phyloP scores from a whole-genome alignment of 1,140 invertebrate genomes.

The Drosophila busckii region DNA sequence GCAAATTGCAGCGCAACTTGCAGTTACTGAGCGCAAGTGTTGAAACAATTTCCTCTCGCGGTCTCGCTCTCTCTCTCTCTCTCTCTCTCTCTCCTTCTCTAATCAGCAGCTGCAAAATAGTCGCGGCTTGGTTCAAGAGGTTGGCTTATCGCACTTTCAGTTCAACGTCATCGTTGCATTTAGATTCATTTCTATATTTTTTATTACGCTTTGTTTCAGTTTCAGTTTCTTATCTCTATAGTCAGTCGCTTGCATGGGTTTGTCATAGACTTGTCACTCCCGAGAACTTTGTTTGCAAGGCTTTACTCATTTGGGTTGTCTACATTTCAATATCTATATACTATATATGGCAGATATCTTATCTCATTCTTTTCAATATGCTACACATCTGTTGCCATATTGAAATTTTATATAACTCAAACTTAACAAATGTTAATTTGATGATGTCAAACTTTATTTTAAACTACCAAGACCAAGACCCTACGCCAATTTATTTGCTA shows the following conservation, averaged over 20 bases:
- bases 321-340: slow-evolving; percentile 6
- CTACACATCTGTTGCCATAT: no score
- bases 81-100: background rate
- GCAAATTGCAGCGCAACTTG: slow-evolving; percentile 38
- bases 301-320: slow-evolving; percentile 13
- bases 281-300: slow-evolving; percentile 4
- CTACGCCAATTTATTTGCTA: no score
- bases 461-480: slow-evolving; percentile 17
- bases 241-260: background rate
- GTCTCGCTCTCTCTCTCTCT: background rate
- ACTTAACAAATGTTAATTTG: slow-evolving; percentile 57
- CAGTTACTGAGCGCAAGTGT: background rate
- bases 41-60: background rate
- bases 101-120: background rate
- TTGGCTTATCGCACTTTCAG: background rate
- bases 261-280: slow-evolving; percentile 11
- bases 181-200: background rate
- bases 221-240: slow-evolving; percentile 1
- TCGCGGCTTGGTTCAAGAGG: background rate
- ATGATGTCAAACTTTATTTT: slow-evolving; percentile 29
- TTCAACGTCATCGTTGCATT: background rate
- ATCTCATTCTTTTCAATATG: background rate
- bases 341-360: background rate
- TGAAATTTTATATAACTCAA: no score
- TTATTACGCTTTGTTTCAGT: background rate